Evolutionary conservation across 2,797 vertebrate species (phyloP), one percentile per base, ranked within the genome.

Genomic region (Nyctibius grandis): DNA sequence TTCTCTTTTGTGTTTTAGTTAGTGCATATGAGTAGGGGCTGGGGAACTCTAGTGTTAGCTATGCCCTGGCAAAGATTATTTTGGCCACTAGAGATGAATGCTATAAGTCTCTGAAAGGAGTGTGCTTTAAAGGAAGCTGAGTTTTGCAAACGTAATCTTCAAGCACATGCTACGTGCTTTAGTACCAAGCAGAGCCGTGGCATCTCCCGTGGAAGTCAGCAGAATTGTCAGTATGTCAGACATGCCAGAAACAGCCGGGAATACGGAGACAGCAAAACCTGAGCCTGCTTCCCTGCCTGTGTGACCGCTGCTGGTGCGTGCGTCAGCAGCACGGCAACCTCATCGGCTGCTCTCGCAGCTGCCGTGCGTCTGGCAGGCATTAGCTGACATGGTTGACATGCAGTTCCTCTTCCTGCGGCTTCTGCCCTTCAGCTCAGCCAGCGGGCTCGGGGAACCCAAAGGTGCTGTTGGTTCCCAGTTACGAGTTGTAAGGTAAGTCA

Each of bases 301-400:
- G 2, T 42, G 50, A 40, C 48, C 11, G 3, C n/a, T 21, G 54
- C 61, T 15, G 26, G 36, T 21, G 51, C 4, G 3, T 18, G 51
- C 13, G 13, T 28, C 28, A 22, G 61, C 45, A 59, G 69, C 59
- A 25, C 1, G 2, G 77, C 38, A 72, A 7, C 45, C 29, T 33
- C 44, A 6, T 6, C 2, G 1, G 31, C 67, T 12, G 34, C 6
- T 22, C 36, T n/a, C 1, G 3, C 29, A 16, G 9, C 57, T 54
- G 81, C 63, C 3, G 1, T 4, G 13, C 1, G 0, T 18, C 45
- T 11, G 40, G 18, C 22, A 9, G 68, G 29, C 12, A 1, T 7
- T 5, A 16, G 47, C 65, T 67, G 60, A 9, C 29, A 26, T 2
- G 5, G 5, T 10, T 60, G 72, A 13, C 34, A 10, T 40, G 33